Base-by-base conservation (phyloP, 2,888 invertebrate genomes). In the Drosophila silvestris region DNA sequence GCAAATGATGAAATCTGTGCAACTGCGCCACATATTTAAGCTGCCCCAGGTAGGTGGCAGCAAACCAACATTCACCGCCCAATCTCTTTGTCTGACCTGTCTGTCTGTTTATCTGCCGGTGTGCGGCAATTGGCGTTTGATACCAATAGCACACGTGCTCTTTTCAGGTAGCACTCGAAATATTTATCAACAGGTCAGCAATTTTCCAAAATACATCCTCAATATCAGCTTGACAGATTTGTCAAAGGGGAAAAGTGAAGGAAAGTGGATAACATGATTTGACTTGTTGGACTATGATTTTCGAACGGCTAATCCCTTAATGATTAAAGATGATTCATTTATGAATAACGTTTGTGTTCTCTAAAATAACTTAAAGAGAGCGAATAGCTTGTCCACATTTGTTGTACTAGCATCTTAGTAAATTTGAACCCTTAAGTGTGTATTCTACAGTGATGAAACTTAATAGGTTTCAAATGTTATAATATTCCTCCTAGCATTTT, bases 1-100 rank as follows among this genome's bases (percentile, higher is more conserved):
- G n/a, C n/a, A n/a, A 87, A 77, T 89, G 89, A 83, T 85, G 89
- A 71, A 82, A 82, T 79, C 83, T 68, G 50, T 56, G 83, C 53
- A 58, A 32, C 41, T 33, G 63, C 66, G 39, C 32, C 51, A 54
- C 71, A 32, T 65, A 82, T 89, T 89, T 85, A 88, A 83, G 69
- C 52, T 66, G 30, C 32, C 5, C 10, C 77, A 83, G 81, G 78
- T 81, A 84, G 70, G 12, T 50, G 47, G 39, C 44, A 33, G 33
- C 65, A 65, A 64, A 52, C 39, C 59, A 39, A 63, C 39, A 19
- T 33, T 19, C 54, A 10, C 35, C 56, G 12, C 28, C 12, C 28
- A 37, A 28, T 32, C 16, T 12, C 6, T 19, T 5, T 54, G 37
- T n/a, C 56, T 9, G 19, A 28, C 7, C 10, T 39, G 16, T 10